These are phyloP conservation scores for Thamnaconus septentrionalis DNA, from an alignment of 2,113 vertebrate genomes.

Conservation along the genomic window DNA sequence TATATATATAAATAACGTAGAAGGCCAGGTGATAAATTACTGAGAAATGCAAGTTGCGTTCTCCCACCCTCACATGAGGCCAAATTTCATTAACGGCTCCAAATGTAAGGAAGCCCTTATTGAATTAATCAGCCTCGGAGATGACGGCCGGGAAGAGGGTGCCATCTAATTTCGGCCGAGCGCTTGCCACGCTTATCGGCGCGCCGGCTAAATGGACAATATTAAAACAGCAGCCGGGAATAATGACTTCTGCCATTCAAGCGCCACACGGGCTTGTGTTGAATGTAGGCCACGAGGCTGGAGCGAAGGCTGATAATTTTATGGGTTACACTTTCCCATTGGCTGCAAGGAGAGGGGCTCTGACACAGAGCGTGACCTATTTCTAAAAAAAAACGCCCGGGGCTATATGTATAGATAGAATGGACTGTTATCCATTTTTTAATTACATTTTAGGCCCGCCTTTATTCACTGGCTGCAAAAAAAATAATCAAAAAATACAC, in stretches of 20 bases:
- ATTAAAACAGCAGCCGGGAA: constrained; percentile 78
- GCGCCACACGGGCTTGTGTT: constrained; percentile 68
- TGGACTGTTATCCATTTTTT: constrained; percentile 79
- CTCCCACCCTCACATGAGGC: constrained; percentile 39
- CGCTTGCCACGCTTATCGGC: constrained; percentile 64
- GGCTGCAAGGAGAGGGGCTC: constrained; percentile 73
- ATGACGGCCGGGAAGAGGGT: constrained; percentile 58
- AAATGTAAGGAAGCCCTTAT: constrained; percentile 66
- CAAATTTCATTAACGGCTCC: constrained; percentile 58
- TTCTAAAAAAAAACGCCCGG: constrained; percentile 71
- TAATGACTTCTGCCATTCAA: constrained; percentile 84
- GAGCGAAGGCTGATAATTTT: constrained; percentile 76
- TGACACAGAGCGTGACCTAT: constrained; percentile 82
- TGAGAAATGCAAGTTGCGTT: constrained; percentile 51
- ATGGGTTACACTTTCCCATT: constrained; percentile 78
- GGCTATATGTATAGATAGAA: constrained; percentile 80
- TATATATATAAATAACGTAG: not conserved
- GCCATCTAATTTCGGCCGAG: constrained; percentile 67
- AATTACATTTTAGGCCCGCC: constrained; percentile 82
- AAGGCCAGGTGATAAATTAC: constrained; percentile 32
- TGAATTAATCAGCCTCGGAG: constrained; percentile 73
- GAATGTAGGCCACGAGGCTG: constrained; percentile 83
- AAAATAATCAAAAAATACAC: constrained; percentile 24
- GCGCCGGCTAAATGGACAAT: constrained; percentile 79
- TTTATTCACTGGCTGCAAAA: constrained; percentile 67